A percentile compares a stretch with the other conserved stretches of the same genome.
These are phyloP conservation scores for Sycophaga agraensis DNA, from an alignment of 1,140 invertebrate species.

Conservation along the genomic window DNA sequence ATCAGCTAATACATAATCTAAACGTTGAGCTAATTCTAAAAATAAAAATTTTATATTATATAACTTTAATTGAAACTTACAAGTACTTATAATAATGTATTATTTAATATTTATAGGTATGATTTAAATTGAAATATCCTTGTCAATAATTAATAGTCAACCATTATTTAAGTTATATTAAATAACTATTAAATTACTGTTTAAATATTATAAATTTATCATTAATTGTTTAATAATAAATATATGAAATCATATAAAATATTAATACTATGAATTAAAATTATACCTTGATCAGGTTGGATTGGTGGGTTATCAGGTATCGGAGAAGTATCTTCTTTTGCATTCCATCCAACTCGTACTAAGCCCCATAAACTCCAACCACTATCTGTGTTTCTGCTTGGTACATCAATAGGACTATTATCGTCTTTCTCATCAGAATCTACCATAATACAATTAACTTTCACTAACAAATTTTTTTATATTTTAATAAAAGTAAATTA, in stretches of 20 bases:
- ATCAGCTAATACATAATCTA: conserved; percentile 69
- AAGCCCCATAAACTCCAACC: conserved; percentile 60
- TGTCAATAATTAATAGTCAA: too few species aligned
- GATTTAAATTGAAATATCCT: too few species aligned
- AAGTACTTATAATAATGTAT: too few species aligned
- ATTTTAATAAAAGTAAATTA: too few species aligned
- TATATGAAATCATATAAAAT: too few species aligned
- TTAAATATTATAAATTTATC: too few species aligned
- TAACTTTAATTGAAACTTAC: too few species aligned
- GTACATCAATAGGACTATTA: conserved; percentile 40
- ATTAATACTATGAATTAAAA: too few species aligned
- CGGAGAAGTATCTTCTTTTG: conserved; percentile 52
- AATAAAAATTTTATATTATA: conserved; percentile 19
- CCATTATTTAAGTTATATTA: not conserved
- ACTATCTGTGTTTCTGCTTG: conserved; percentile 48
- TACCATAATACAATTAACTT: conserved; percentile 19
- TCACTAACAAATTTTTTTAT: not conserved
- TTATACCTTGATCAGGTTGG: conserved; percentile 53
- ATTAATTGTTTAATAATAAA: too few species aligned
- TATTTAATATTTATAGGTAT: too few species aligned
- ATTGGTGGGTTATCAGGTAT: conserved; percentile 53
- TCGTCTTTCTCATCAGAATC: conserved; percentile 51
- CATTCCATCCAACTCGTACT: conserved; percentile 55
- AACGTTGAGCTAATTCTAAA: conserved; percentile 64
- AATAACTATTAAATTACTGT: not conserved